Base-by-base conservation (phyloP, 1,140 invertebrate species). In the Sinella curviseta region DNA sequence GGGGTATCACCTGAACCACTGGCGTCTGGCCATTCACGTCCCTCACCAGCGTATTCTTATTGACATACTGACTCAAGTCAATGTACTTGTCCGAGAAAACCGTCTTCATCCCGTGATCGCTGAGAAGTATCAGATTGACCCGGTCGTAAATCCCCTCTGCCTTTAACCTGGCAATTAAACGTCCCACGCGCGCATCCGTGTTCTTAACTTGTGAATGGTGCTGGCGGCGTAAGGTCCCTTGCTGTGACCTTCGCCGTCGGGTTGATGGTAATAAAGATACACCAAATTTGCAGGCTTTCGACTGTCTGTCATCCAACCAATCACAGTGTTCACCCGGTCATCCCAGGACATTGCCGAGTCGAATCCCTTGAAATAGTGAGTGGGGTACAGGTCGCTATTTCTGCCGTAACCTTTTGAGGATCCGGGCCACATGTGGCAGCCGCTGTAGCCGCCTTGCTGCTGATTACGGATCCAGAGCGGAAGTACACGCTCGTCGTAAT, bases 401-500 rank as follows among this genome's bases (percentile, higher is more conserved):
- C 12, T 4, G 1, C 70, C 70, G 24, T 74, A 74, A 34, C 16
- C 16, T 28, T 31, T 4, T 16, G 16, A 28, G 12, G 26, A 74
- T 2, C 70, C 70, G 30, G 70, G 34, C 70, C 70, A 60, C 70
- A 74, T 31, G 26, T 8, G 14, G 34, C 70, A 74, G 2, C 70
- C 70, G 30, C 30, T 34, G 70, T 8, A 4, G 3, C 34, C 70
- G 17, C 70, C 70, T 3, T 8, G 4, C 34, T 8, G 4, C 31
- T 74, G 12, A 36, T 74, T 74, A 12, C 70, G 70, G 16, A 74
- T 34, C 90, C 90, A 91, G 82, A 91, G 89, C 30, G 90, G 90
- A 73, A 88, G 81, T 77, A 91, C 85, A 16, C 85, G 83, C 3
- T 89, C 85, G 84, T 89, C 84, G 77, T 89, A 91, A 82, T 88